Evolutionary conservation across 2,797 vertebrate species (phyloP).

Genomic region (Enteromius anoplus): DNA sequence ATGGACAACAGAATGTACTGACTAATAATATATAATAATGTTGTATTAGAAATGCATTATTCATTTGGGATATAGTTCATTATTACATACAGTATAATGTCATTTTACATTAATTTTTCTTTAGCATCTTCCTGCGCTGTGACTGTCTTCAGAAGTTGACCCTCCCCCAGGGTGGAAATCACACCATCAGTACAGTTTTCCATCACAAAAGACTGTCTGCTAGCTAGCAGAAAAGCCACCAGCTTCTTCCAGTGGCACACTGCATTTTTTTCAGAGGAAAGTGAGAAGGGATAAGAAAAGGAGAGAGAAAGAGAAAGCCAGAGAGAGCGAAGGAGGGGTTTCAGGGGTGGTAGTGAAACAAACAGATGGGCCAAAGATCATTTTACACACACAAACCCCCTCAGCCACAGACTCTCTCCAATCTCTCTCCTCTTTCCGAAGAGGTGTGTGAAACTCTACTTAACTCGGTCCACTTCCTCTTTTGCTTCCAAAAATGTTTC

Average conservation of each 20-base stretch:
- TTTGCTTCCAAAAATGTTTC: conserved; percentile 60
- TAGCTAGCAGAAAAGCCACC: conserved; percentile 66
- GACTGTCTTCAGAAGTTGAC: conserved; percentile 67
- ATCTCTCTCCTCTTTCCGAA: conserved; percentile 43
- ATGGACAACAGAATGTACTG: background rate
- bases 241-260: conserved; percentile 59
- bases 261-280: conserved; percentile 32
- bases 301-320: conserved; percentile 2
- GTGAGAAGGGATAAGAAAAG: conserved; percentile 8
- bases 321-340: conserved; percentile 1
- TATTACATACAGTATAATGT: conserved; percentile 37
- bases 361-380: conserved; percentile 61
- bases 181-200: conserved; percentile 79
- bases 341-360: conserved; percentile 61
- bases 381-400: conserved; percentile 49
- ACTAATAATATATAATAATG: conserved; percentile 15
- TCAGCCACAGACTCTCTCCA: conserved; percentile 44
- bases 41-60: background rate
- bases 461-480: conserved; percentile 55
- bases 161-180: conserved; percentile 77
- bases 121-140: conserved; percentile 59
- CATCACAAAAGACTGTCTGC: conserved; percentile 73
- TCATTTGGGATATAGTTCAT: background rate
- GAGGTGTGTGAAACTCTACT: conserved; percentile 58
- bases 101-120: background rate